These are phyloP conservation scores for Arvicanthis niloticus DNA, from an alignment of 2,113 vertebrate genomes.

Conservation along the genomic window DNA sequence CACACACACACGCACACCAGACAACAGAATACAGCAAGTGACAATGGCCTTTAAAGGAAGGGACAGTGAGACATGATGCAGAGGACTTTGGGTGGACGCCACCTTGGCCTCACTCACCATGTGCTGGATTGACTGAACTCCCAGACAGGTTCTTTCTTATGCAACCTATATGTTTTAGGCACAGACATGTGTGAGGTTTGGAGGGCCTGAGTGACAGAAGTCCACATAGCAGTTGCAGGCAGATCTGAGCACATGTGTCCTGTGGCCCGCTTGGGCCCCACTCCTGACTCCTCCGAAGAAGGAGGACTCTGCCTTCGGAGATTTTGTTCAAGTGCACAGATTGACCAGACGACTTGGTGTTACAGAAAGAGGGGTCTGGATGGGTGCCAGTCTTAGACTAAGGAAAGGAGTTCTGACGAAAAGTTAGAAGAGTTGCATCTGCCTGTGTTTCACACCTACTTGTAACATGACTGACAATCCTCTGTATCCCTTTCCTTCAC, in stretches of 20 bases:
- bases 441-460: too few relatives aligned
- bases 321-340: fast-evolving
- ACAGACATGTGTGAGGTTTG: fast-evolving
- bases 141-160: not conserved
- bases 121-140: fast-evolving
- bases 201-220: fast-evolving
- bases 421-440: fast-evolving
- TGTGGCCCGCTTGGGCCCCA: not conserved
- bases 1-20: not conserved
- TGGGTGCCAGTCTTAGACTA: too few relatives aligned
- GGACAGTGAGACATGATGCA: fast-evolving
- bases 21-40: fast-evolving
- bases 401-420: not conserved
- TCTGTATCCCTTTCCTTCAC: fast-evolving
- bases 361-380: not conserved
- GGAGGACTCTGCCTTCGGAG: fast-evolving
- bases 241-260: fast-evolving
- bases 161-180: not conserved
- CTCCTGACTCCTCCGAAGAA: fast-evolving
- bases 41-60: too few relatives aligned
- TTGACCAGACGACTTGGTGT: fast-evolving
- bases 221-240: not conserved
- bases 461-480: fast-evolving
- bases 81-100: not conserved
- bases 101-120: fast-evolving